These are phyloP conservation scores for Muricea muricata DNA, from an alignment of 92 coral and sea anemone genomes.

Conservation along the genomic window DNA sequence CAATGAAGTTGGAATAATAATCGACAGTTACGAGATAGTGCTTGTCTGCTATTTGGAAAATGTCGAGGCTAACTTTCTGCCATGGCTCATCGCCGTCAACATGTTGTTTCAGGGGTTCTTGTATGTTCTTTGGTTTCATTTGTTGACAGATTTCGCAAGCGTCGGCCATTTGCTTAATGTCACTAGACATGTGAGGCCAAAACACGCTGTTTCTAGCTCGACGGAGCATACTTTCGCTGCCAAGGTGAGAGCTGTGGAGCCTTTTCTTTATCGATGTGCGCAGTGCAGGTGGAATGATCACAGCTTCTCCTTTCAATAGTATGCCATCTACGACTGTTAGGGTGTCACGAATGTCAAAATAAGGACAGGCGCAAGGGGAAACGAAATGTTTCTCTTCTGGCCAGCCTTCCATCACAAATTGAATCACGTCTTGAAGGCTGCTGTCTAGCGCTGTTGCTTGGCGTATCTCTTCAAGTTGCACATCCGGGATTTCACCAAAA, in stretches of 20 bases:
- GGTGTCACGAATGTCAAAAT: conserved; percentile 55
- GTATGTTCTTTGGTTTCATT: conserved; percentile 33
- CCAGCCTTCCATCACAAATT: conserved; percentile 59
- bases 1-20: conserved; percentile 48
- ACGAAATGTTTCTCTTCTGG: conserved; percentile 43
- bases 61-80: conserved; percentile 51
- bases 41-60: conserved; percentile 50
- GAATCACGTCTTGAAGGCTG: conserved; percentile 27
- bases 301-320: no score
- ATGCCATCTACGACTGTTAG: conserved; percentile 44
- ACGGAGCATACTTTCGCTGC: conserved; percentile 43
- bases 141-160: conserved; percentile 50
- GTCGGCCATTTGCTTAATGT: conserved; percentile 47
- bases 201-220: conserved; percentile 61
- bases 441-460: conserved; percentile 52
- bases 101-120: conserved; percentile 57
- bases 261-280: conserved; percentile 44
- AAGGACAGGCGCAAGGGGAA: not conserved
- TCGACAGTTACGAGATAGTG: conserved; percentile 15
- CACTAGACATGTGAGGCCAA: conserved; percentile 62
- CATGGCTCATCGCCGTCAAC: conserved; percentile 49
- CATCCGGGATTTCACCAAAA: conserved; percentile 57
- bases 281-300: not conserved
- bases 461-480: conserved; percentile 48
- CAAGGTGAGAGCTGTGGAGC: conserved; percentile 42